Evolutionary conservation across 2,113 vertebrate genomes (phyloP).

Genomic region (Dolichotis patagonum): DNA sequence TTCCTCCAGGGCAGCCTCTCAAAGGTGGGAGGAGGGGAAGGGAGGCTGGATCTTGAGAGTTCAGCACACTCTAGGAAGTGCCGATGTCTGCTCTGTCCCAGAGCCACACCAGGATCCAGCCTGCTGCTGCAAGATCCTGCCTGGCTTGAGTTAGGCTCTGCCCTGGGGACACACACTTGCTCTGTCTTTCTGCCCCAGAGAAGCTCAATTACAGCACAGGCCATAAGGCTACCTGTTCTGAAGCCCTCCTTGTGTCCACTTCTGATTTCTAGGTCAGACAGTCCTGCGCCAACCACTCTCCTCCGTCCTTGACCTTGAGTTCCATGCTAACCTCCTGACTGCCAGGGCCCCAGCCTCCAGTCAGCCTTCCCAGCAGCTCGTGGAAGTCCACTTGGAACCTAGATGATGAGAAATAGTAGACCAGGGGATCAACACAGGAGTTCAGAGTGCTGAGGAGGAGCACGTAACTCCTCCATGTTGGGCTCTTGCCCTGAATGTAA

Average conservation of each 20-base stretch:
- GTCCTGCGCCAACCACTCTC: not conserved
- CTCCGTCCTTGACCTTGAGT: not conserved
- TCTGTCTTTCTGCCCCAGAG: too few relatives aligned
- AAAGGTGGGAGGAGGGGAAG: rapidly evolving
- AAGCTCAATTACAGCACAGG: not conserved
- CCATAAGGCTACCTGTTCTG: rapidly evolving
- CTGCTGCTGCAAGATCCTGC: not conserved
- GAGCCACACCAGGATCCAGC: rapidly evolving
- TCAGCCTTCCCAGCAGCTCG: conserved; percentile 13
- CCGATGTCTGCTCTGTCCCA: rapidly evolving
- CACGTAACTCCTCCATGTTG: conserved; percentile 84
- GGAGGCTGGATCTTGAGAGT: not conserved
- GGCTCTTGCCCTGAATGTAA: conserved; percentile 80
- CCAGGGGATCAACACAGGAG: conserved; percentile 88
- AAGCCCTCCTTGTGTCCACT: not conserved
- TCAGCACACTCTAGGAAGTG: not conserved
- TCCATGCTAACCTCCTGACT: not conserved
- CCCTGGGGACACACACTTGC: too few relatives aligned
- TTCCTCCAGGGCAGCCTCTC: not conserved
- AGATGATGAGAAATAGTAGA: conserved; percentile 85
- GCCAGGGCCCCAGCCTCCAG: not conserved
- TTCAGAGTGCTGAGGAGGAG: conserved; percentile 85
- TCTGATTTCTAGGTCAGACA: not conserved
- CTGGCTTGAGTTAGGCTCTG: not conserved
- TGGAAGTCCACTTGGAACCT: conserved; percentile 75